These are phyloP conservation scores for Clunio marinus DNA, from an alignment of 2,888 invertebrate genomes.

Conservation along the genomic window DNA sequence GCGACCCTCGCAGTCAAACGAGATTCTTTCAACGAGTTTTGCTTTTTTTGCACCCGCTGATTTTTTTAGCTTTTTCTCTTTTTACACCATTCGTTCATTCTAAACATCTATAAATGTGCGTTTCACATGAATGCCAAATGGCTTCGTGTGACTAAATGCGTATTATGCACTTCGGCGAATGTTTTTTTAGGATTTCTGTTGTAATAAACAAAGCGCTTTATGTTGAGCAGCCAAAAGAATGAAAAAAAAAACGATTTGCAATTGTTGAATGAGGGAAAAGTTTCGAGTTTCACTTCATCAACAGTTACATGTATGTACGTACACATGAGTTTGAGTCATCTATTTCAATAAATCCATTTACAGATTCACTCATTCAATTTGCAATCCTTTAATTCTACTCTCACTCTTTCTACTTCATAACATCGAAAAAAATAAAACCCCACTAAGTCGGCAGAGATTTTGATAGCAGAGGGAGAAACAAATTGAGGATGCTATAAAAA, in stretches of 20 bases:
- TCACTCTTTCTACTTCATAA: too few relatives aligned
- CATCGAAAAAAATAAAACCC: too few relatives aligned
- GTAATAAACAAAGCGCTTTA: too few relatives aligned
- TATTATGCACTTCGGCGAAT: background rate
- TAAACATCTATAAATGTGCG: conserved; percentile 13
- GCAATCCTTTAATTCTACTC: conserved; percentile 31
- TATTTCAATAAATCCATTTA: background rate
- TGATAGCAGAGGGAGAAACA: background rate
- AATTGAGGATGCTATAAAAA: conserved; percentile 28
- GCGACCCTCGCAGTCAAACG: conserved; percentile 9
- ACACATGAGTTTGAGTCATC: too few relatives aligned
- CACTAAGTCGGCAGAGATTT: conserved; percentile 1
- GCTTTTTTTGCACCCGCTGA: conserved; percentile 31
- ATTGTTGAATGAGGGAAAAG: too few relatives aligned
- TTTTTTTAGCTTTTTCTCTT: conserved; percentile 10
- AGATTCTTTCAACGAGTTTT: conserved; percentile 1
- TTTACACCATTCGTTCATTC: conserved; percentile 11
- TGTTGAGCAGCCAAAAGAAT: too few relatives aligned
- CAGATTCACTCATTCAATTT: conserved; percentile 7
- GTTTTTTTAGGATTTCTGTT: background rate
- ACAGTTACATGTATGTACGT: too few relatives aligned
- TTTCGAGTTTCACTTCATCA: too few relatives aligned
- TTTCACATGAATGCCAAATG: conserved; percentile 2
- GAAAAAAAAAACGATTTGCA: too few relatives aligned
- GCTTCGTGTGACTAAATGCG: conserved; percentile 15